Percentiles rank a stretch among this genome's conserved stretches.
Conservation (phyloP, 2,113 vertebrate genomes). For the Ophiodon elongatus region DNA sequence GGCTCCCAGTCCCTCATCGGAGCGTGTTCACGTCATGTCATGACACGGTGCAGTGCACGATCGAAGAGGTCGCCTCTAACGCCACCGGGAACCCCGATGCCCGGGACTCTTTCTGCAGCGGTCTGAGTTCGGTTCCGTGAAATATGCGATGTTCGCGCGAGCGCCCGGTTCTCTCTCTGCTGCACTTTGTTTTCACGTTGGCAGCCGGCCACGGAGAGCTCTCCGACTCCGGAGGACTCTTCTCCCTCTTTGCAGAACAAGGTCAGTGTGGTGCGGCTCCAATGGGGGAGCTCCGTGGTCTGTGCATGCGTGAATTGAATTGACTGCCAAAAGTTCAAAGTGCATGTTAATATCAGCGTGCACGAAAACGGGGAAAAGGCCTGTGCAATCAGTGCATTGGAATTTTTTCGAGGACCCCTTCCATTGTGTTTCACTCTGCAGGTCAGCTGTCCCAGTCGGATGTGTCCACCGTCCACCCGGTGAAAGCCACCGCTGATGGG, state of each 20-base stretch:
- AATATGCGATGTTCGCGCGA: conserved; percentile 89
- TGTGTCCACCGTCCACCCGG: conserved; percentile 88
- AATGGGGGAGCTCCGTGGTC: background rate
- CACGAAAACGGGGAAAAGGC: background rate
- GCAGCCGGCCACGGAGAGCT: conserved; percentile 79
- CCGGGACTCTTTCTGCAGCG: conserved; percentile 51
- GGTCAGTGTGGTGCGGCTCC: conserved; percentile 85
- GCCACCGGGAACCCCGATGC: conserved; percentile 49
- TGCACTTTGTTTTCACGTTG: conserved; percentile 83
- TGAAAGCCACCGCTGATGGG: conserved; percentile 86
- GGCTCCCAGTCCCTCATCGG: conserved; percentile 52
- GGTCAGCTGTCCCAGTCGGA: conserved; percentile 77
- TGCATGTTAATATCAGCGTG: background rate
- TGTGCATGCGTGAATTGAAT: conserved; percentile 18
- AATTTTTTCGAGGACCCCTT: background rate
- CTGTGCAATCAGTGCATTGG: background rate
- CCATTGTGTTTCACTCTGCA: conserved; percentile 28
- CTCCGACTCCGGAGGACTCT: conserved; percentile 73
- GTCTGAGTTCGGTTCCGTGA: conserved; percentile 71
- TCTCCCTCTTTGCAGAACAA: conserved; percentile 87
- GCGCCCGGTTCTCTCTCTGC: conserved; percentile 82
- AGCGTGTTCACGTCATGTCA: conserved; percentile 74
- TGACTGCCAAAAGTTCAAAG: background rate
- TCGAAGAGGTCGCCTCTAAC: conserved; percentile 65
- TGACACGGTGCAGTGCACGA: conserved; percentile 65